A percentile compares a stretch with the other conserved stretches of the same genome.
These are phyloP conservation scores for Dichetophora obliterata DNA, from an alignment of 2,888 invertebrate genomes.

Conservation along the genomic window DNA sequence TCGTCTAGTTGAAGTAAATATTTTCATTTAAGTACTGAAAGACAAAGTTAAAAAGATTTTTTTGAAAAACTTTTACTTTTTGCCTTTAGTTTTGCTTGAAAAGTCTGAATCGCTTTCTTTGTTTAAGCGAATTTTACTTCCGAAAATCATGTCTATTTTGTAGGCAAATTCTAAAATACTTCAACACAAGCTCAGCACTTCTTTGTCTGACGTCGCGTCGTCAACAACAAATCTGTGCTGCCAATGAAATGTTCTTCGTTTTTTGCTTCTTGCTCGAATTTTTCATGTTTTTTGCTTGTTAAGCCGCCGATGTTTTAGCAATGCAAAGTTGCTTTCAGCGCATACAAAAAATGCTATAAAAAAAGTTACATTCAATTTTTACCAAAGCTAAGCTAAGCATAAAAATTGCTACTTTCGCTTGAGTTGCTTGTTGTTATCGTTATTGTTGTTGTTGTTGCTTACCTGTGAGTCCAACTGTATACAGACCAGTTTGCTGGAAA, in stretches of 20 bases:
- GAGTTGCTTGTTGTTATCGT: neutral
- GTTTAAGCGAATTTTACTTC: no score
- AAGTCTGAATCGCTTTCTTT: no score
- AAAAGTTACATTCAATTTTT: slow-evolving; percentile 8
- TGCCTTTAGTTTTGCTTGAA: no score
- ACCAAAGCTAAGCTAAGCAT: slow-evolving; percentile 14
- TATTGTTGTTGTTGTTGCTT: neutral
- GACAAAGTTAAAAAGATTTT: no score
- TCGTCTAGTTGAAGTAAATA: no score
- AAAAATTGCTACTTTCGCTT: slow-evolving; percentile 21
- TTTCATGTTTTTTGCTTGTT: slow-evolving; percentile 18
- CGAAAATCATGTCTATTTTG: neutral
- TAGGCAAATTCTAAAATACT: neutral
- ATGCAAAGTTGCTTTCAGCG: neutral
- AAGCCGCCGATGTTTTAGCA: slow-evolving; percentile 10
- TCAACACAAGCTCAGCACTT: neutral
- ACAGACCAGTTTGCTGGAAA: no score
- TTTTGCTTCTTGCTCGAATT: neutral
- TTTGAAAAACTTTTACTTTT: no score
- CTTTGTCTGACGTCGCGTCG: neutral
- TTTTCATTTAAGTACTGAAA: no score
- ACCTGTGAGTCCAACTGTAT: neutral
- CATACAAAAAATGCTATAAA: neutral
- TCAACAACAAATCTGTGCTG: neutral
- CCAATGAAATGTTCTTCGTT: neutral